A percentile compares a stretch with the other conserved stretches of the same genome.
Evolutionary conservation across 2,888 invertebrate species (phyloP).

Genomic region (Sarcophaga caerulescens): DNA sequence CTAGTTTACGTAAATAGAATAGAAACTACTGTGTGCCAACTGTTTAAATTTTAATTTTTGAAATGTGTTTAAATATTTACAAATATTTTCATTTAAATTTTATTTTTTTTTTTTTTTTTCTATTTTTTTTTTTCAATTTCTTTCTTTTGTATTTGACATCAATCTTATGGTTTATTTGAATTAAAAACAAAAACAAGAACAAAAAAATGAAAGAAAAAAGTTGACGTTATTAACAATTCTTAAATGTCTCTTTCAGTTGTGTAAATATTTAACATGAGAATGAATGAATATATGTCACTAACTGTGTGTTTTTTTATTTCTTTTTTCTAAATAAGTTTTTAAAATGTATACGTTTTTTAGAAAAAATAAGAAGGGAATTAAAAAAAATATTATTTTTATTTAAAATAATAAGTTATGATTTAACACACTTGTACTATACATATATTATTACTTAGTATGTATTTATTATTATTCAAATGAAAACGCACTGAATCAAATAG

Average conservation of each 20-base stretch:
- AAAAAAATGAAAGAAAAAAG: neutral
- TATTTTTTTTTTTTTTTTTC: constrained; percentile 39
- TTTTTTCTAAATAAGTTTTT: constrained; percentile 17
- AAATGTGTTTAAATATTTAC: constrained; percentile 53
- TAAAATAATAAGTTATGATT: no score
- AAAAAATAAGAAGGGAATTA: neutral
- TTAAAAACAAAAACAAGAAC: constrained; percentile 53
- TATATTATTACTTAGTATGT: constrained; percentile 71
- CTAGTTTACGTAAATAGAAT: neutral
- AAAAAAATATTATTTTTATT: constrained; percentile 44
- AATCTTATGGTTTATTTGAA: constrained; percentile 71
- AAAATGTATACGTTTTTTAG: neutral
- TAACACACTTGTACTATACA: constrained; percentile 74
- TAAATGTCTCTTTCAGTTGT: constrained; percentile 49
- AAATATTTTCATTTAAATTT: constrained; percentile 70
- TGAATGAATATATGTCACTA: neutral
- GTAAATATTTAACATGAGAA: constrained; percentile 54
- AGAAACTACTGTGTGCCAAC: constrained; percentile 74
- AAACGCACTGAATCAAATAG: constrained; percentile 81
- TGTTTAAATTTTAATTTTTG: constrained; percentile 70
- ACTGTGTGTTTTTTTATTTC: neutral
- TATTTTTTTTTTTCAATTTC: neutral
- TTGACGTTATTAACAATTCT: neutral
- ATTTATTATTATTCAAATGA: constrained; percentile 72
- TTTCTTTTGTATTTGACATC: constrained; percentile 71